Conservation (phyloP, 1,140 invertebrate species). For the Neoseiulus cucumeris region DNA sequence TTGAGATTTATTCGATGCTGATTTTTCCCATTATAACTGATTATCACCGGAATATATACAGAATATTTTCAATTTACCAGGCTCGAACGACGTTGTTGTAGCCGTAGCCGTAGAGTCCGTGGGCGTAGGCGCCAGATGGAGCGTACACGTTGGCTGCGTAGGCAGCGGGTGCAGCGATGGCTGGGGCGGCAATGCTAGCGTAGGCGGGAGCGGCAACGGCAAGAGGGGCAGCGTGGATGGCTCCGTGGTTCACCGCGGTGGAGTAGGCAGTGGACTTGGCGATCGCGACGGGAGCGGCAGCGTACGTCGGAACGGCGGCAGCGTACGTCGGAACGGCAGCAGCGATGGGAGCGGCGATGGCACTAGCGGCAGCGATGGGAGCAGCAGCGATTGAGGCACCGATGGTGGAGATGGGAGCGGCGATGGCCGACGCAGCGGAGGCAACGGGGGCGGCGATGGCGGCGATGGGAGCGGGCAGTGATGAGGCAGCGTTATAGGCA, state of each 20-base stretch:
- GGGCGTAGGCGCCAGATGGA: background rate
- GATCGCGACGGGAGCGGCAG: background rate
- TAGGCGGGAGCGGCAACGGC: background rate
- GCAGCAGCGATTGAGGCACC: background rate
- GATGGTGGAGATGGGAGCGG: background rate
- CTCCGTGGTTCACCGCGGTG: background rate
- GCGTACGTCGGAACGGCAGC: background rate
- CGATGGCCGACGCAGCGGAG: background rate
- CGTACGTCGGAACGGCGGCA: background rate
- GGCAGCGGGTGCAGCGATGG: background rate
- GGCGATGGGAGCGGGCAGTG: background rate
- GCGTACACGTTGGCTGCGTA: background rate
- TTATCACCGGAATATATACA: too few species aligned
- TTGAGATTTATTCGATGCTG: too few species aligned
- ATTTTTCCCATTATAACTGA: too few species aligned
- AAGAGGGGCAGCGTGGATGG: background rate
- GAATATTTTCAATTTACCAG: background rate
- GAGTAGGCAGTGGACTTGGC: background rate
- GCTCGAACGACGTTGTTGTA: background rate
- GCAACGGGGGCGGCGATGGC: background rate
- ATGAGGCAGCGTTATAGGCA: background rate
- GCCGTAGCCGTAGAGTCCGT: conserved; percentile 1
- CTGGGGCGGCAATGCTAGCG: background rate
- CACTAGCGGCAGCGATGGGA: background rate
- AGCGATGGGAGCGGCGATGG: background rate